Evolutionary conservation across 2,797 vertebrate species (phyloP).

Genomic region (Lepilemur septentrionalis): DNA sequence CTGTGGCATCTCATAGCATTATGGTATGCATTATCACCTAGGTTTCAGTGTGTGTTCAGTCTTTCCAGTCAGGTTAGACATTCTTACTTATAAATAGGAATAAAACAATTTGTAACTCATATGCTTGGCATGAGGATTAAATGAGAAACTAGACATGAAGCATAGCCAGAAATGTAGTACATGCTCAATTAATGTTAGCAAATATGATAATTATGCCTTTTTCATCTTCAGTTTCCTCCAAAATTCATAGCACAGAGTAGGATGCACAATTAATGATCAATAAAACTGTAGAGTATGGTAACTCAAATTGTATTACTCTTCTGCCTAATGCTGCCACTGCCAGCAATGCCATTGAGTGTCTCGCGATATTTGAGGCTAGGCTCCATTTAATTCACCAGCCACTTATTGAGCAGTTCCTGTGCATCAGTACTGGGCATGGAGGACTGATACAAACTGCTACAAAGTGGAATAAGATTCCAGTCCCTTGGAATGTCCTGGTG

Average conservation of each 20-base stretch:
- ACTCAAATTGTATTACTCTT: not conserved
- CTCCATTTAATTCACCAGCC: not conserved
- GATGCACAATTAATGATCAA: not conserved
- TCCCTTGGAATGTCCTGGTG: not conserved
- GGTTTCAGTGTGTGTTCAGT: not conserved
- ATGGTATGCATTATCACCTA: not conserved
- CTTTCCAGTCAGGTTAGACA: not conserved
- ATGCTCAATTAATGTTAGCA: not conserved
- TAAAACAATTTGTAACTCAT: not conserved
- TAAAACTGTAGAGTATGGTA: not conserved
- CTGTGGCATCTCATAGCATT: not conserved
- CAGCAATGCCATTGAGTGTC: not conserved
- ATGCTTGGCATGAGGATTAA: not conserved
- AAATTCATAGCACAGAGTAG: not conserved
- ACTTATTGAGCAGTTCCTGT: not conserved
- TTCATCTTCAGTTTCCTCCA: conserved; percentile 11
- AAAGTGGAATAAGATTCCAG: not conserved
- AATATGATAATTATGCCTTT: not conserved
- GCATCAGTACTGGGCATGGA: not conserved
- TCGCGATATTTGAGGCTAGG: not conserved
- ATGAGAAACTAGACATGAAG: not conserved
- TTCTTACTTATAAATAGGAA: not conserved
- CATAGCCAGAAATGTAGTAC: not conserved
- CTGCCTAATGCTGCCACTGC: not conserved
- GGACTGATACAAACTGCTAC: not conserved